Percentiles rank a stretch among this genome's conserved stretches.
These are phyloP conservation scores for Crax fasciolata DNA, from an alignment of 2,797 vertebrate species.

Conservation along the genomic window DNA sequence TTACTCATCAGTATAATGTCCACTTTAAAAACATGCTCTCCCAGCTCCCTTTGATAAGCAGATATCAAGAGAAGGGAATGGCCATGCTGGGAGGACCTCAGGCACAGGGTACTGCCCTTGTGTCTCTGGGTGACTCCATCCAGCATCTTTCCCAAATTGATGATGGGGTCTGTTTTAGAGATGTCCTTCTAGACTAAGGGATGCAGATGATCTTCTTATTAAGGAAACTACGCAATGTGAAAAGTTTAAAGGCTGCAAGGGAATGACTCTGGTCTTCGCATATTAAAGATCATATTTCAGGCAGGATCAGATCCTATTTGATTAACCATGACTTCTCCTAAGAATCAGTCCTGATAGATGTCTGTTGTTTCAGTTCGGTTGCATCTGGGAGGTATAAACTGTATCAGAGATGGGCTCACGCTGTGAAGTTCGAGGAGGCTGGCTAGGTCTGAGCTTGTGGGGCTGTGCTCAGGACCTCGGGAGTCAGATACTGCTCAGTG, in stretches of 20 bases:
- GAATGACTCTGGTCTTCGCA: background rate
- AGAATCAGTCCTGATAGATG: background rate
- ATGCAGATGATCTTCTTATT: background rate
- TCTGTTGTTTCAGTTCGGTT: background rate
- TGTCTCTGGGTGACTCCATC: background rate
- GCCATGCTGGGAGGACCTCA: fast-evolving
- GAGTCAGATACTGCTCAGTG: background rate
- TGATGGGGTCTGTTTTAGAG: background rate
- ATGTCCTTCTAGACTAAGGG: background rate
- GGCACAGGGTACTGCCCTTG: background rate
- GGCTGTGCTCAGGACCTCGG: background rate
- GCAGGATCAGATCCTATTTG: background rate
- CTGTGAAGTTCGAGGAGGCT: background rate
- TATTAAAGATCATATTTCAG: background rate
- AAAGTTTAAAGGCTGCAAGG: background rate
- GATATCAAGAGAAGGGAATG: background rate
- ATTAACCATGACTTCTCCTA: background rate
- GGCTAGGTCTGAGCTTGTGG: background rate
- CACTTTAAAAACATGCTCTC: background rate
- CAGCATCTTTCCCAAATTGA: background rate
- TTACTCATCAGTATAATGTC: background rate
- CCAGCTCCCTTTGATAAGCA: background rate
- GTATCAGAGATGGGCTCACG: background rate
- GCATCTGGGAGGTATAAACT: background rate
- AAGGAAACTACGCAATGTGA: background rate